Conservation (phyloP, 2,113 vertebrate species). For the Cyanoderma ruficeps region DNA sequence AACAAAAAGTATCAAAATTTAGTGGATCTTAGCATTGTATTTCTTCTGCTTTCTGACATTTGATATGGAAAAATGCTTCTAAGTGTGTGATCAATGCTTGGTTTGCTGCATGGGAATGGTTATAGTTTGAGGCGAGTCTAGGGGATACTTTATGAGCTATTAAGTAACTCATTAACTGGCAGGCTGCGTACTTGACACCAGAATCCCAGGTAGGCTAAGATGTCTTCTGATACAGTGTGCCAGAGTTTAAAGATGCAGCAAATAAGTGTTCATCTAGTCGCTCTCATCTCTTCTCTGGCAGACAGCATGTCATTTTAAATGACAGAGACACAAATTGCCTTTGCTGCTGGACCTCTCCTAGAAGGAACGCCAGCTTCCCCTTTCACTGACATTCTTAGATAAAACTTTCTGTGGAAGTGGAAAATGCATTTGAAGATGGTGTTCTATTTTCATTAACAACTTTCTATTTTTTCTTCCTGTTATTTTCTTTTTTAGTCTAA, state of each 20-base stretch:
- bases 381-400: not conserved
- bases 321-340: not conserved
- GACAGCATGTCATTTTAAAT: not conserved
- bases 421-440: not conserved
- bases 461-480: not conserved
- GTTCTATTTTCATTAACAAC: not conserved
- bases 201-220: not conserved
- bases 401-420: not conserved
- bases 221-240: not conserved
- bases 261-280: not conserved
- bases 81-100: not conserved
- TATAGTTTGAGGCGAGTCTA: not conserved
- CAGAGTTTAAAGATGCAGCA: constrained; percentile 7
- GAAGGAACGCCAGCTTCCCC: not conserved
- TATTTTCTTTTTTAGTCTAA: not conserved
- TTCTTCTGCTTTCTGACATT: not conserved
- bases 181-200: not conserved
- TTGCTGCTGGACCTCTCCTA: not conserved
- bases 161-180: constrained; percentile 50
- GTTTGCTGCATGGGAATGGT: constrained; percentile 3
- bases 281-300: not conserved
- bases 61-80: not conserved
- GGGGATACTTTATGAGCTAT: constrained; percentile 18
- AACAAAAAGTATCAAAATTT: not conserved
- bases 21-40: not conserved